Evolutionary conservation across 2,888 invertebrate species (phyloP), one percentile per base, ranked within the genome.

Genomic region (Phortica magna): DNA sequence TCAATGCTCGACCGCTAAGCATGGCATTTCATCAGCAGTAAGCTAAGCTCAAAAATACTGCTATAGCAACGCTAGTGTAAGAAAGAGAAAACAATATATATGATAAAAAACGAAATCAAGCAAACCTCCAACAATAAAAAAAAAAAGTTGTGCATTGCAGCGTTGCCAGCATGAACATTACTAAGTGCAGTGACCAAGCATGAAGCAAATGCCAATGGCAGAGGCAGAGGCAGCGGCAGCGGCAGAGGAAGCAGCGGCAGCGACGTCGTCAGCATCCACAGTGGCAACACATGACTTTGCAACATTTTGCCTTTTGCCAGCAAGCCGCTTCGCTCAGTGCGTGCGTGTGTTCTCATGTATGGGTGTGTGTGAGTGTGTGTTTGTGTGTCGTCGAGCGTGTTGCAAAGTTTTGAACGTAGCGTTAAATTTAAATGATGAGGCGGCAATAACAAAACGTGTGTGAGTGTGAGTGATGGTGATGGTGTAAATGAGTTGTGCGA

Each of bases 391-490:
- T 10, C 41, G 42, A 7, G 5, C 31, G 19, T 61, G 61, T 17
- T 43, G 67, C n/a, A 41, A 83, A 84, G 79, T 84, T 61, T 82
- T 77, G 79, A 77, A 84, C 80, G 80, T 83, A 81, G 78, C 83
- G 83, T 85, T 82, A 84, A 84, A 84, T 86, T 85, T 86, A 83
- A 85, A 86, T 85, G 85, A 84, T 82, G 83, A 87, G 83, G 83
- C 79, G 79, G 83, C 83, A 19, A 22, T 19, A 61, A 22, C 61
- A 22, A 61, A 61, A 61, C 22, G 7, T 48, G 48, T 48, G 48
- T 12, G 10, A 12, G 10, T 2, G 48, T 48, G 48, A 48, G 9
- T 48, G 48, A 1, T 1, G 19, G 7, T 61, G 61, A 61, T 17
- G 17, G 19, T 48, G 22, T 19, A 22, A 61, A 61, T n/a, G 31